Base-by-base conservation (phyloP, 92 coral and sea anemone species). In the Zoanthus sansibaricus region DNA sequence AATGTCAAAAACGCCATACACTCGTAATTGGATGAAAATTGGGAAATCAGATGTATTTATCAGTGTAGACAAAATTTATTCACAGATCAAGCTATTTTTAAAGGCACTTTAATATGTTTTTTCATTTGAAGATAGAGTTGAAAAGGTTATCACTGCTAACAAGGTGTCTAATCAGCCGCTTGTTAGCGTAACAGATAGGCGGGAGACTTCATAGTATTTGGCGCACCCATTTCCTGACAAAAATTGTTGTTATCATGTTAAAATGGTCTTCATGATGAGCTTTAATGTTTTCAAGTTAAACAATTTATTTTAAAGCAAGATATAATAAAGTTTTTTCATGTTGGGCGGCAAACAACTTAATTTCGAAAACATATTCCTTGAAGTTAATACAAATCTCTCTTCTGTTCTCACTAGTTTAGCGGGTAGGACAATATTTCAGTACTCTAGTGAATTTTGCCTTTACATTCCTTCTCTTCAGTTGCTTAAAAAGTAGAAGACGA, bases 111-210 rank as follows among this genome's bases (percentile, higher is more conserved):
- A 16, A 62, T 61, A 66, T 15, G 62, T 67, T 71, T 80, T 80
- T 31, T 46, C 84, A 45, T 62, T 37, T 46, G 46, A 11, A 33
- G 20, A 9, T 51, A 44, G 83, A 64, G 46, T 21, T 79, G 37
- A 79, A 79, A 76, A 46, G 58, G 85, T 80, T 80, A 80, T 80
- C 85, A 37, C 32, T 32, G 58, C 85, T 80, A 80, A 80, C 85
- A 80, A 80, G 85, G 85, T 80, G 85, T 80, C 47, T 21, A 46
- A 46, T 80, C 85, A 69, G 37, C 85, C 2, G 44, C 67, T 80
- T 30, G 85, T 80, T 80, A 80, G 75, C 46, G 62, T 37, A 11
- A 20, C 61, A 7, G 30, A 58, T 58, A 8, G 83, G 64, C 25
- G 71, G 4, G 54, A 33, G 42, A 54, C 64, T 52, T 76, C 47